Evolutionary conservation across 2,113 vertebrate species (phyloP), one percentile per base, ranked within the genome.

Genomic region (Ophthalmolycus amberensis): DNA sequence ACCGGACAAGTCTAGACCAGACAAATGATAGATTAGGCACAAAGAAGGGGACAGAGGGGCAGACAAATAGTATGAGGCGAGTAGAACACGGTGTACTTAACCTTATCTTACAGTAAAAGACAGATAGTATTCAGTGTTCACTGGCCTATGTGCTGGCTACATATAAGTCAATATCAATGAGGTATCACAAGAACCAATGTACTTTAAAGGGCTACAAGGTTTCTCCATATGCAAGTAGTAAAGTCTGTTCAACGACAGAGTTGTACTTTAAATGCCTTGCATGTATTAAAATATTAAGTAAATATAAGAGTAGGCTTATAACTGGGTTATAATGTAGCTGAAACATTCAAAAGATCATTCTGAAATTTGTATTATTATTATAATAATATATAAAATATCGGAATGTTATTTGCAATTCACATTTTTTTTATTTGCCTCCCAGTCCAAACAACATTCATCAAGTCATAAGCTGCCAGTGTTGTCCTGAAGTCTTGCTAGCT

Each of bases 1-100:
- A 66, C 74, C 22, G 62, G 83, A 84, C 93, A 91, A 88, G 93
- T 93, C 89, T 88, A 91, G 91, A 92, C 93, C 75, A 82, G 88
- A 88, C 66, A 86, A 88, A 91, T 88, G 60, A 91, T 80, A 83
- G 46, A 79, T 58, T 82, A 50, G 50, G 42, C 64, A 65, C 68
- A 85, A 71, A 77, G 66, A 87, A 72, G 46, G 73, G 89, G 71
- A 77, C 71, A 56, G 77, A 74, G 75, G 81, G 84, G 71, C 76
- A 70, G 59, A 71, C 66, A 68, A 86, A 88, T 71, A 79, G 79
- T n/a, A 90, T 74, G 67, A 86, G 72, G 32, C 8, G 42, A 84
- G 75, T 75, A 70, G 75, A 72, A 68, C 65, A 16, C 75, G 59
- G 59, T 79, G 83, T 46, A 79, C 22, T 29, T 58, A 60, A 15